Base-by-base conservation (phyloP, 2,113 vertebrate genomes). In the Pan paniscus region DNA sequence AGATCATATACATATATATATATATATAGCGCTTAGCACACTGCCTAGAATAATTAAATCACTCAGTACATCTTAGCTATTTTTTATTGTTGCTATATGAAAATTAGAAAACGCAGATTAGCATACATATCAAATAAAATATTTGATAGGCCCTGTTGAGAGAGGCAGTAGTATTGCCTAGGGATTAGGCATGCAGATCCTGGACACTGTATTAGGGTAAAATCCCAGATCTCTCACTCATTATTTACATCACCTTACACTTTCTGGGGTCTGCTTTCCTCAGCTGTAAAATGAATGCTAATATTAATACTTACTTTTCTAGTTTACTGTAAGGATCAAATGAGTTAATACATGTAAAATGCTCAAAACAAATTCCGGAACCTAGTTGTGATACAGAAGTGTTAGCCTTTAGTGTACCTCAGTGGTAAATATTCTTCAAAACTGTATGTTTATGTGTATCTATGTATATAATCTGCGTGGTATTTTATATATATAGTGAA, bases 81-180 rank as follows among this genome's bases (percentile, higher is more conserved):
- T 50, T 25, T 61, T 90, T 85, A 57, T 82, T 93, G 13, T 85
- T 93, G 1, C 79, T 75, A 81, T 35, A 70, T 57, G 38, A 92
- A 92, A 94, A 92, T 73, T 75, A 89, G 70, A 93, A 95, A 85
- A 79, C 70, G 55, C 6, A 89, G 14, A 50, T 79, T n/a, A 64
- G 20, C 2, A 59, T 76, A 91, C 59, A 2, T 67, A 3, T 80
- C 61, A 61, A 50, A 59, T 6, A 32, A 76, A 78, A 10, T 12
- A 12, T 10, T 6, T 23, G 35, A 2, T 59, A 48, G 3, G 12
- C 32, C 64, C 8, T 30, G 1, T 16, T 70, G 17, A 32, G 12
- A 46, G 6, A 73, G 22, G 79, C 38, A 70, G 13, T 43, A 82
- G 6, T 59, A 9, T 32, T 9, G 2, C 30, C 52, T 46, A n/a